Evolutionary conservation across 2,113 vertebrate species (phyloP), one percentile per base, ranked within the genome.

Genomic region (Alethe diademata): DNA sequence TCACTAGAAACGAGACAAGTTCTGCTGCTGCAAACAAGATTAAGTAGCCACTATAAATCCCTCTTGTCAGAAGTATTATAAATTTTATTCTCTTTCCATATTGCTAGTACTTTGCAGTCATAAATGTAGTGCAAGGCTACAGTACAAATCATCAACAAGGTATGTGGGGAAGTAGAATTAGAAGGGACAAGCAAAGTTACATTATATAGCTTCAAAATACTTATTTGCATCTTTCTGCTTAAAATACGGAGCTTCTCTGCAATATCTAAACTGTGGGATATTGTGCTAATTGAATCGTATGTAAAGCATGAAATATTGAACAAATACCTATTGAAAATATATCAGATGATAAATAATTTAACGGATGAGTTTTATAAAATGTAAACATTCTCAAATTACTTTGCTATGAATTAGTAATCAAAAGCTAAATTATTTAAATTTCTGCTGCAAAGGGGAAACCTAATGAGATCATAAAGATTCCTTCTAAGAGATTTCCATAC

Each of bases 341-440:
- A 94, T 42, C 60, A 89, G 19, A 57, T 40, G 24, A 70, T 94
- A 86, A 92, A 95, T 95, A 95, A 95, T 95, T 93, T 92, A 96
- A 92, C 66, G 31, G 42, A 65, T 91, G 20, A 60, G 42, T 47
- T 92, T 93, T 84, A 81, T 74, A 47, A 66, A 96, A 94, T 87
- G 83, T 92, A 96, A 96, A 95, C 80, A 94, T 85, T 82, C 72
- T 84, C 58, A 96, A 88, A 95, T 92, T 90, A 95, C 51, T 91
- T 96, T 71, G 8, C 15, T 28, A 93, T 96, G 86, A 95, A 96
- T 96, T 95, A 92, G 72, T 92, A 96, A 96, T 95, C 43, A 70
- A 82, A 83, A 92, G 7, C 17, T 96, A 92, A 96, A 95, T 93
- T 96, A 96, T 96, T 96, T 91, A 96, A 78, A 92, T 92, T 92